Evolutionary conservation across 2,797 vertebrate genomes (phyloP).

Genomic region (Silurus lanzhouensis): DNA sequence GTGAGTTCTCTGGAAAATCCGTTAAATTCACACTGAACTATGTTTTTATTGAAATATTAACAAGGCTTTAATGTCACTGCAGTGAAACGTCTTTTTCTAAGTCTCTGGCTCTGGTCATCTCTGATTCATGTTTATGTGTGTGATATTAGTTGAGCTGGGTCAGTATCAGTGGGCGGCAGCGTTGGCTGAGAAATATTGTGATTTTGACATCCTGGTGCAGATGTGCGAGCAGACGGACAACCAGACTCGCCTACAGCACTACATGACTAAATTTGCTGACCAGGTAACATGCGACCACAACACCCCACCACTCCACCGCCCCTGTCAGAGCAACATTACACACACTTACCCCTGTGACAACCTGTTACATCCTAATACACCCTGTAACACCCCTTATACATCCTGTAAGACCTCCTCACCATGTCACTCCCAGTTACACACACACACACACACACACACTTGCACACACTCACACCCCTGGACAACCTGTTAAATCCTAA

Average conservation of each 20-base stretch:
- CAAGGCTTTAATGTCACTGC: background rate
- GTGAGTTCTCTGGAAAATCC: constrained; percentile 73
- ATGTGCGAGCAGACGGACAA: constrained; percentile 95
- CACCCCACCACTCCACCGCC: background rate
- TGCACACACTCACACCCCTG: too few relatives aligned
- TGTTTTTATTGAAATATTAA: too few relatives aligned
- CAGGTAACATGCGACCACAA: constrained; percentile 74
- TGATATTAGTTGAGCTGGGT: constrained; percentile 82
- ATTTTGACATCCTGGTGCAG: constrained; percentile 95
- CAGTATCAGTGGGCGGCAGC: constrained; percentile 89
- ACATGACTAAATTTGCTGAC: constrained; percentile 92
- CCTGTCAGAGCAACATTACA: background rate
- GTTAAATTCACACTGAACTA: too few relatives aligned
- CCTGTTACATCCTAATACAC: background rate
- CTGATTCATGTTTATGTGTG: background rate
- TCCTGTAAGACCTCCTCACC: too few relatives aligned
- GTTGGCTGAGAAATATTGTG: constrained; percentile 94
- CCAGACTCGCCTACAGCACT: constrained; percentile 89
- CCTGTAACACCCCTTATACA: background rate
- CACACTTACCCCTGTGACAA: background rate
- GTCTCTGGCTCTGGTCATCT: background rate
- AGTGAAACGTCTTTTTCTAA: background rate
- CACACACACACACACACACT: too few relatives aligned
- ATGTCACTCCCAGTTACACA: background rate
- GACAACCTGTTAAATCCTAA: too few relatives aligned